Evolutionary conservation across 2,888 invertebrate genomes (phyloP), one percentile per base, ranked within the genome.

Genomic region (Drosophila demipolita): DNA sequence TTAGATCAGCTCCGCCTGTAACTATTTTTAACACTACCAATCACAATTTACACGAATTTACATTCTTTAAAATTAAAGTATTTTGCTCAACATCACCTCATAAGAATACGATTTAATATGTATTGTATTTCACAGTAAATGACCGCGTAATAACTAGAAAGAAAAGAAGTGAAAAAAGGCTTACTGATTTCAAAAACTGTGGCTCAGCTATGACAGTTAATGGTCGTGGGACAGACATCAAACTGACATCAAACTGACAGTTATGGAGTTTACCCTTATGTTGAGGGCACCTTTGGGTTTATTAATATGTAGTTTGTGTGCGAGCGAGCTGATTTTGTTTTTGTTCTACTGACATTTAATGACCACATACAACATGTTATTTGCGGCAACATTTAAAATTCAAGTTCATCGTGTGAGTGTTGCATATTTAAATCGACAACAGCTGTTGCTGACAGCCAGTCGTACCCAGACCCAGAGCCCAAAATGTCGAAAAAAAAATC

Each of bases 321-420:
- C 15, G 67, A 38, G 49, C 36, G 40, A 35, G 23, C n/a, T 11
- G 29, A 35, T 54, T 61, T 70, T 86, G 83, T 68, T 73, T 61
- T 57, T 71, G 82, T 86, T 88, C 70, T 66, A 73, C 81, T 88
- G 84, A 83, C 86, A 86, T 86, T 88, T 84, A 84, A 84, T 88
- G 86, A 86, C 84, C 84, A 54, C 84, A 80, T 49, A 80, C 76
- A 82, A 76, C 80, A 83, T 83, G 86, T 68, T 83, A 65, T 83
- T 85, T 83, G 86, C 65, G 67, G 71, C 75, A 78, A 66, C 75
- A 83, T 84, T 88, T 80, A 80, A 88, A 86, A 84, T 88, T 84
- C 84, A 84, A 84, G 84, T 84, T 84, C 88, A 84, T 55, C 62
- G 40, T 72, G 72, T 66, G 76, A 67, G 67, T 50, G 65, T 36